Conservation (phyloP, 1,140 invertebrate genomes). For the Whitmania pigra region DNA sequence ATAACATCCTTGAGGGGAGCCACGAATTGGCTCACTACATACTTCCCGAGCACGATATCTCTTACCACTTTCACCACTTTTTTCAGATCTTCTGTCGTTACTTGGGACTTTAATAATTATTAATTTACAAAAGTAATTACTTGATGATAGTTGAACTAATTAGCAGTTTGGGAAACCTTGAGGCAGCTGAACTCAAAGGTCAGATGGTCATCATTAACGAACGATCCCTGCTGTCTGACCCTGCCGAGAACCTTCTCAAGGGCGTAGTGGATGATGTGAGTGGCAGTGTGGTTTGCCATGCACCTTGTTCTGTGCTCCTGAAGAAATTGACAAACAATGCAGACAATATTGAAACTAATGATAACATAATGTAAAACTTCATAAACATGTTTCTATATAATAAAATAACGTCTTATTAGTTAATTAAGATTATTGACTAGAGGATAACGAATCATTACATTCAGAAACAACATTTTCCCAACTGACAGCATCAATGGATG, state of each 20-base stretch:
- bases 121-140: neutral
- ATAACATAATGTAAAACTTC: no score
- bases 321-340: no score
- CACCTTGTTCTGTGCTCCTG: conserved; percentile 40
- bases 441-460: no score
- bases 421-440: no score
- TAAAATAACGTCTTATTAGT: no score
- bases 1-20: neutral
- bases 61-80: neutral
- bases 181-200: conserved; percentile 20
- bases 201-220: conserved; percentile 16
- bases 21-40: neutral
- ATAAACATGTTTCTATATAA: no score
- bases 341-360: no score
- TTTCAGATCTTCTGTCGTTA: conserved; percentile 1
- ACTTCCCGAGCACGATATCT: neutral
- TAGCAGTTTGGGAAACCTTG: conserved; percentile 11
- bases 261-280: conserved; percentile 89
- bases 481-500: no score
- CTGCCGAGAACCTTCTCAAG: conserved; percentile 53
- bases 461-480: no score
- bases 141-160: neutral
- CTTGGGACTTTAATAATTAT: neutral
- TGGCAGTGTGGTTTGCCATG: conserved; percentile 99
- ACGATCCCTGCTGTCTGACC: conserved; percentile 22